These are phyloP conservation scores for Stenotaenia linearis DNA, from an alignment of 2,888 invertebrate genomes.

Conservation along the genomic window DNA sequence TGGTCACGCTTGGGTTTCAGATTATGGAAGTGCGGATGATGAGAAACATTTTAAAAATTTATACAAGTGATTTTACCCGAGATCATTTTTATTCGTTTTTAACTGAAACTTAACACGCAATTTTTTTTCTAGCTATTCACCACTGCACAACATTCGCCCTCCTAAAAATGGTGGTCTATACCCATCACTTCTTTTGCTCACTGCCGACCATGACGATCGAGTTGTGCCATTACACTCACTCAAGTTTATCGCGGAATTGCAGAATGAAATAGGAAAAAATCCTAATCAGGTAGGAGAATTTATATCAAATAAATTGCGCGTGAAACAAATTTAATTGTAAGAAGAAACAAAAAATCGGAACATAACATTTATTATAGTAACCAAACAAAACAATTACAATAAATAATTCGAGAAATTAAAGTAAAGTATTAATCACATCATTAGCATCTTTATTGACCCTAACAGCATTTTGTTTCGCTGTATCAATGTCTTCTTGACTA, in stretches of 20 bases:
- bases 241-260: conserved; percentile 87
- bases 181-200: conserved; percentile 83
- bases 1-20: conserved; percentile 92
- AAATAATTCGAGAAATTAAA: neutral
- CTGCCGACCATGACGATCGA: conserved; percentile 98
- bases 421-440: neutral
- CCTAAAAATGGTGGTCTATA: conserved; percentile 62
- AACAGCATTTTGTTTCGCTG: neutral
- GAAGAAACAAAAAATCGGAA: no score
- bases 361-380: no score
- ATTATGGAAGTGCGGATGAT: conserved; percentile 88
- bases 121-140: conserved; percentile 68
- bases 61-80: conserved; percentile 53
- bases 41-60: conserved; percentile 73
- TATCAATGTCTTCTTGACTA: neutral
- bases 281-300: conserved; percentile 54
- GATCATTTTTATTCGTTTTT: neutral
- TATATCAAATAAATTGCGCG: no score
- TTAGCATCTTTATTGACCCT: neutral
- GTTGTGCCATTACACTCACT: conserved; percentile 96
- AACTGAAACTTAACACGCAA: no score
- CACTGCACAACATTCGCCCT: conserved; percentile 79
- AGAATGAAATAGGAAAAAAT: conserved; percentile 61
- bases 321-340: no score
- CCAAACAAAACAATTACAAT: no score